Conservation (phyloP, 2,113 vertebrate species). For the Lepus europaeus region DNA sequence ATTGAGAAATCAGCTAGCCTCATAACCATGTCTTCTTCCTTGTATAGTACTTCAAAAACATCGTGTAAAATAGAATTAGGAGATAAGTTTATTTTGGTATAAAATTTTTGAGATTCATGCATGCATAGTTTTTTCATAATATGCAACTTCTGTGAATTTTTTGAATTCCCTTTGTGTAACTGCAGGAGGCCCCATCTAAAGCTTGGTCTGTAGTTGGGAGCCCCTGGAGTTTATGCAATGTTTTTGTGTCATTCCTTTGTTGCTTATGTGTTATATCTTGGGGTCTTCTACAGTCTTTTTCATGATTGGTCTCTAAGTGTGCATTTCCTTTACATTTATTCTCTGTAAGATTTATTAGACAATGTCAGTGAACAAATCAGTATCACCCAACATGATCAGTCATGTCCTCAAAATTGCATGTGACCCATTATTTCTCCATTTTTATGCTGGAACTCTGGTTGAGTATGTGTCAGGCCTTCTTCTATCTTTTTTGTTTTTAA, state of each 20-base stretch:
- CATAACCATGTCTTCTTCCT: neutral
- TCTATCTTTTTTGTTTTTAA: neutral
- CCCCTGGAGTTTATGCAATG: neutral
- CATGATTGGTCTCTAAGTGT: neutral
- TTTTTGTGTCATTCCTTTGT: neutral
- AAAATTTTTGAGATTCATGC: too few relatives aligned
- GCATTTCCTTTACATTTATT: conserved; percentile 18
- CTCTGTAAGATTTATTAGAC: neutral
- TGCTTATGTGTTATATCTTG: neutral
- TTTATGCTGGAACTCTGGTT: neutral
- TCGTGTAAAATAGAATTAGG: too few relatives aligned
- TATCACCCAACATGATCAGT: conserved; percentile 10
- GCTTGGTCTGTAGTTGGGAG: neutral
- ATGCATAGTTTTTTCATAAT: too few relatives aligned
- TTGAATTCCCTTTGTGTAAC: too few relatives aligned
- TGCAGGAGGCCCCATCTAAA: neutral
- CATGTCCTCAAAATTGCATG: conserved; percentile 1
- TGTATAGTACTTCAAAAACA: too few relatives aligned
- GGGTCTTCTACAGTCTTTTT: neutral
- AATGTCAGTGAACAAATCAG: neutral
- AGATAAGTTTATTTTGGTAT: too few relatives aligned
- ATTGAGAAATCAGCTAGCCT: neutral
- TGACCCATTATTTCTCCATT: neutral
- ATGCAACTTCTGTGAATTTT: too few relatives aligned
- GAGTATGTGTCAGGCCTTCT: neutral